phyloP scores from a whole-genome alignment of 2,797 vertebrate genomes.

The Pterois miles region DNA sequence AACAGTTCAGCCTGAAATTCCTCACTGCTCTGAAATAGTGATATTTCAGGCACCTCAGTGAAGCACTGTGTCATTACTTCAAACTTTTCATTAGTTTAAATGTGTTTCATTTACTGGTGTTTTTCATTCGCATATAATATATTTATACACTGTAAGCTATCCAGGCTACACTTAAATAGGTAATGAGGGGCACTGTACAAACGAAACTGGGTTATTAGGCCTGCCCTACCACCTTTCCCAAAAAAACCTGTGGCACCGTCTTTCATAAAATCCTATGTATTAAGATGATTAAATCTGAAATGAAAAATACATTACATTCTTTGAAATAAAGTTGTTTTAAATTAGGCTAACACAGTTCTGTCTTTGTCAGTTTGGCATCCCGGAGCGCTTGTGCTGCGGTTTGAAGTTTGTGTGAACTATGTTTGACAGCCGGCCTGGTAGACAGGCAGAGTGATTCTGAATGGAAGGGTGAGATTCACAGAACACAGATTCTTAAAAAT shows the following conservation, averaged over 20 bases:
- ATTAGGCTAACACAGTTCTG: conserved; percentile 14
- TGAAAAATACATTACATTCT: conserved; percentile 29
- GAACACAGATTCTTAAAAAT: conserved; percentile 15
- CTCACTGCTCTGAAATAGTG: conserved; percentile 29
- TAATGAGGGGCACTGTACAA: conserved; percentile 44
- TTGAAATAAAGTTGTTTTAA: conserved; percentile 31
- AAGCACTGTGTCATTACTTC: conserved; percentile 44
- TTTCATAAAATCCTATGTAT: conserved; percentile 25
- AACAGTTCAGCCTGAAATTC: conserved; percentile 49
- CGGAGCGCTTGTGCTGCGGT: neutral
- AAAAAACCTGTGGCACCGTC: neutral
- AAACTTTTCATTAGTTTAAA: conserved; percentile 57
- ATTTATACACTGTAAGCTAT: neutral
- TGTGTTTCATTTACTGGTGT: conserved; percentile 65
- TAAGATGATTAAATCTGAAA: conserved; percentile 28
- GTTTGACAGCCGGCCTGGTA: conserved; percentile 40
- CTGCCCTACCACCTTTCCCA: conserved; percentile 15
- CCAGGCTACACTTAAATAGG: conserved; percentile 27
- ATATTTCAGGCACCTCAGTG: conserved; percentile 55
- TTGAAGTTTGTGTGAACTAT: conserved; percentile 30
- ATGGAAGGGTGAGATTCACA: neutral
- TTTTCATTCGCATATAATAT: conserved; percentile 36
- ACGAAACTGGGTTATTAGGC: conserved; percentile 38
- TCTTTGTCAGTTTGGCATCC: conserved; percentile 19
- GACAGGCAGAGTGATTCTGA: conserved; percentile 6